A percentile compares a stretch with the other conserved stretches of the same genome.
Evolutionary conservation across 1,140 invertebrate genomes (phyloP).

Genomic region (Brachionus angularis): DNA sequence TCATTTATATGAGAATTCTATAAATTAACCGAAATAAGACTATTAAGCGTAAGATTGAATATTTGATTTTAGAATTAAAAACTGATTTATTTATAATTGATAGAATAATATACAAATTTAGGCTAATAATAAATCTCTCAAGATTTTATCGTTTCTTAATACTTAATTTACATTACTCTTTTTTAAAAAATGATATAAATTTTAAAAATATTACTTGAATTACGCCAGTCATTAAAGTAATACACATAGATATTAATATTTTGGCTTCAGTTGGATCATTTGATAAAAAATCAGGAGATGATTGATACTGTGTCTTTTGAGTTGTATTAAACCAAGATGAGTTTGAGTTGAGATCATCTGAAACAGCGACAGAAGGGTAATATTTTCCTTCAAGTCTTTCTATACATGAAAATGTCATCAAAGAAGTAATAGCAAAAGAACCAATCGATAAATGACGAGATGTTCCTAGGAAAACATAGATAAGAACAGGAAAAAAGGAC

Average conservation of each 20-base stretch:
- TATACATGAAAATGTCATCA: constrained; percentile 45
- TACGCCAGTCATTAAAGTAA: constrained; percentile 45
- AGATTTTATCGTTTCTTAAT: too few relatives aligned
- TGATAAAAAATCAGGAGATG: background rate
- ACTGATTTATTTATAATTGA: background rate
- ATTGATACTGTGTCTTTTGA: background rate
- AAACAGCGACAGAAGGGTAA: background rate
- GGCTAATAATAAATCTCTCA: too few relatives aligned
- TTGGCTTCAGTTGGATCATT: constrained; percentile 2
- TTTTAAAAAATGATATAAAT: background rate
- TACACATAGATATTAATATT: constrained; percentile 37
- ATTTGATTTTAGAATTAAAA: background rate
- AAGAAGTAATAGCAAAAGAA: constrained; percentile 48
- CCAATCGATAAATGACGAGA: constrained; percentile 49
- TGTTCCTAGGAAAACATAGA: constrained; percentile 51
- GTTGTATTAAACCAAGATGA: background rate
- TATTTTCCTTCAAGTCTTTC: background rate
- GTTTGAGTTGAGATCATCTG: too few relatives aligned
- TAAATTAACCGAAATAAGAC: too few relatives aligned
- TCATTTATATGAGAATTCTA: too few relatives aligned
- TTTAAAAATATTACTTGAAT: constrained; percentile 41
- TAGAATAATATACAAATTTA: too few relatives aligned
- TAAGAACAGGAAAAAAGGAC: constrained; percentile 50
- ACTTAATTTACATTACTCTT: too few relatives aligned
- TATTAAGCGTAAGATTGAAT: too few relatives aligned